Evolutionary conservation across 2,797 vertebrate genomes (phyloP).

Genomic region (Schizothorax lantsangensis): DNA sequence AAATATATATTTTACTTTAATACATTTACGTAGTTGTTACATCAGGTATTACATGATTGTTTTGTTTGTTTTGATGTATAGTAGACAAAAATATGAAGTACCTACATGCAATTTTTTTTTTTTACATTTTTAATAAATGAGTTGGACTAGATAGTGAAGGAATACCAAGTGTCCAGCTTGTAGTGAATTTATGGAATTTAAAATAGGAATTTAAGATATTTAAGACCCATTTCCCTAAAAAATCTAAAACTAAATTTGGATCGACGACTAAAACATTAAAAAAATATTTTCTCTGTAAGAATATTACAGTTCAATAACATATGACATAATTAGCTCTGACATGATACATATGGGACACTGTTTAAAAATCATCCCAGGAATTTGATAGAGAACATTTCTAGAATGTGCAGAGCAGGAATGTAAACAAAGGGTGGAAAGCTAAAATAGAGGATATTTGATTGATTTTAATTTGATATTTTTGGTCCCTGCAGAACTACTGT

Average conservation of each 20-base stretch:
- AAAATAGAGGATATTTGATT: neutral
- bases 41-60: neutral
- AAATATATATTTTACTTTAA: neutral
- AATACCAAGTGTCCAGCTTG: neutral
- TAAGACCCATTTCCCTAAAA: neutral
- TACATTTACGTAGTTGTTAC: neutral
- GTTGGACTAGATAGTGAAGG: neutral
- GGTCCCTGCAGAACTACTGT: neutral
- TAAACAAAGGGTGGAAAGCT: neutral
- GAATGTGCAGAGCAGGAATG: neutral
- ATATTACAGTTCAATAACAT: neutral
- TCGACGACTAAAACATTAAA: neutral
- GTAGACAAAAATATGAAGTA: too few species aligned
- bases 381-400: neutral
- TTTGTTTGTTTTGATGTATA: too few species aligned
- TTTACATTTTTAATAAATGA: neutral
- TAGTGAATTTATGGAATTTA: neutral
- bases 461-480: neutral
- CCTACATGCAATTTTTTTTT: neutral
- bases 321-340: neutral
- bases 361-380: neutral
- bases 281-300: neutral
- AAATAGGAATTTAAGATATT: neutral
- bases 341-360: neutral
- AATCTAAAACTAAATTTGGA: neutral